Evolutionary conservation across 2,797 vertebrate species (phyloP).

Genomic region (Lerista edwardsae): DNA sequence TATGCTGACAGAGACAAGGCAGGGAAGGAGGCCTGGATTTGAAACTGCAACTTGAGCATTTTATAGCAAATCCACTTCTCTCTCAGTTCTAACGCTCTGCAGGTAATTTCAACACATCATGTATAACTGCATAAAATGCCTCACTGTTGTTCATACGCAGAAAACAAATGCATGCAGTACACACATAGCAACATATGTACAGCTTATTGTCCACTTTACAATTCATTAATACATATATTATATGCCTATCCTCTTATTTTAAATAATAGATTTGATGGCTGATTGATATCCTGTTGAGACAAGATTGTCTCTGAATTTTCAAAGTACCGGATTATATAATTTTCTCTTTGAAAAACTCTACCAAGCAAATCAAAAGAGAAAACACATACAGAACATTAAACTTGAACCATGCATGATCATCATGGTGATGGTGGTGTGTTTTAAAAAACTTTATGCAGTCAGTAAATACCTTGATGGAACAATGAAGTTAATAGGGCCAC

Average conservation of each 20-base stretch:
- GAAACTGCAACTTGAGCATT: constrained; percentile 35
- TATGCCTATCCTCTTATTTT: neutral
- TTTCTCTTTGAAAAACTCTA: constrained; percentile 31
- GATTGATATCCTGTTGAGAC: neutral
- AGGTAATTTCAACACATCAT: neutral
- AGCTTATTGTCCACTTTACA: neutral
- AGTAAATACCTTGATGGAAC: neutral
- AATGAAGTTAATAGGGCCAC: neutral
- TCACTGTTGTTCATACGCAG: constrained; percentile 12
- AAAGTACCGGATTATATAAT: constrained; percentile 1
- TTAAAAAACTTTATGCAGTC: neutral
- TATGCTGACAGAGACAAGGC: constrained; percentile 54
- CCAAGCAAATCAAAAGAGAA: constrained; percentile 8
- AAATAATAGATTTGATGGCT: neutral
- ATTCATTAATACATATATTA: neutral
- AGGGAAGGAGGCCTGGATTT: constrained; percentile 56
- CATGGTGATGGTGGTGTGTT: neutral
- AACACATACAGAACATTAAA: neutral
- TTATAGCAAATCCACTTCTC: neutral
- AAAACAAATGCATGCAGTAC: constrained; percentile 1
- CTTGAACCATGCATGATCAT: neutral
- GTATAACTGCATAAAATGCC: neutral
- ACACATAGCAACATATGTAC: neutral
- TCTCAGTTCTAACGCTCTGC: neutral
- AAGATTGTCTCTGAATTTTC: neutral